Conservation (phyloP, 2,888 invertebrate genomes). For the Antheraea assamensis region DNA sequence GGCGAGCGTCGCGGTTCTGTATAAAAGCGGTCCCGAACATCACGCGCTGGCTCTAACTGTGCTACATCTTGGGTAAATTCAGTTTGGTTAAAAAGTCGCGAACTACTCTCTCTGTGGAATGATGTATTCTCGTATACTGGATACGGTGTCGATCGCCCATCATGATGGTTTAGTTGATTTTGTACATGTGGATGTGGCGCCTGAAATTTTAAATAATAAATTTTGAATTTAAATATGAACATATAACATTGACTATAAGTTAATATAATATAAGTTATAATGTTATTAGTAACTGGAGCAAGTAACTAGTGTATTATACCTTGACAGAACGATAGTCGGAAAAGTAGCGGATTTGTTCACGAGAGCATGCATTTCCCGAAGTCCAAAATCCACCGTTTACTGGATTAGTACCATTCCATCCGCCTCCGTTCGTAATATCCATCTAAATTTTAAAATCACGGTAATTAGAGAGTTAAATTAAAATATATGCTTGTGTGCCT, state of each 20-base stretch:
- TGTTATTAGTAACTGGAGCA: neutral
- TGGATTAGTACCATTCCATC: conserved; percentile 59
- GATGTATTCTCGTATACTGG: conserved; percentile 62
- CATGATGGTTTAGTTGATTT: conserved; percentile 60
- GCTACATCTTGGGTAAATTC: conserved; percentile 46
- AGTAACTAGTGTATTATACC: conserved; percentile 40
- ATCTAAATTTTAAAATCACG: conserved; percentile 11
- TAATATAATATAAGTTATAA: conserved; percentile 7
- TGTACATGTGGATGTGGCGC: conserved; percentile 53
- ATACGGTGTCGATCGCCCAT: conserved; percentile 67
- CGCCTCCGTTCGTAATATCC: conserved; percentile 41
- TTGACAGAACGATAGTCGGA: conserved; percentile 67
- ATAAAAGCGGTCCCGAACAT: conserved; percentile 47
- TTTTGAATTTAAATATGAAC: neutral
- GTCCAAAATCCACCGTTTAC: conserved; percentile 55
- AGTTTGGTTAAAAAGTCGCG: conserved; percentile 46
- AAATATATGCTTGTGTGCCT: neutral
- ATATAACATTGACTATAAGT: neutral
- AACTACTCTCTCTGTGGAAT: conserved; percentile 51
- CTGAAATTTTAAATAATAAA: conserved; percentile 48
- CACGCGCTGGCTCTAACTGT: conserved; percentile 43
- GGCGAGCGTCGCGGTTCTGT: conserved; percentile 55
- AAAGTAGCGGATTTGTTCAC: conserved; percentile 67
- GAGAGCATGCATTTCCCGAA: conserved; percentile 59
- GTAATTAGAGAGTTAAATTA: neutral